Evolutionary conservation across 2,888 invertebrate species (phyloP).

Genomic region (Drosophila ochracea): DNA sequence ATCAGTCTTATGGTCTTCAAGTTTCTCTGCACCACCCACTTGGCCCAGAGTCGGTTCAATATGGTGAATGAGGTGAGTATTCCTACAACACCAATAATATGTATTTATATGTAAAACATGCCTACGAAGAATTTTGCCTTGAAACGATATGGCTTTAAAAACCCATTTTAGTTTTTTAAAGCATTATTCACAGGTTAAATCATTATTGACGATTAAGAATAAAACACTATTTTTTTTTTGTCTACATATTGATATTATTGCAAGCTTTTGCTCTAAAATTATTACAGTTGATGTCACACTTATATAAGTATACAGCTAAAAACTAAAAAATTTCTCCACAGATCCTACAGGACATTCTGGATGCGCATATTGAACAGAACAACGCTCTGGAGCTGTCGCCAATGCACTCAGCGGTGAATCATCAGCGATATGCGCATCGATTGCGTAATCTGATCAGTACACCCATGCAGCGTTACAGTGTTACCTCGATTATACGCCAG

Average conservation of each 20-base stretch:
- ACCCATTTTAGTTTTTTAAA: no score
- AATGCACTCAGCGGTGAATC: slow-evolving; percentile 73
- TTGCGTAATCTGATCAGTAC: slow-evolving; percentile 59
- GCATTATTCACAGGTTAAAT: no score
- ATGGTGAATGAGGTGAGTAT: slow-evolving; percentile 82
- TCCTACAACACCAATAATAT: not conserved
- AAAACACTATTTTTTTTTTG: not conserved
- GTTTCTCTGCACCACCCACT: slow-evolving; percentile 79
- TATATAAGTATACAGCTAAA: no score
- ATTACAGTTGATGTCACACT: not conserved
- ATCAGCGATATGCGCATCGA: slow-evolving; percentile 57
- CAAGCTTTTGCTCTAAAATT: not conserved
- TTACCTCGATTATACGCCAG: slow-evolving; percentile 80
- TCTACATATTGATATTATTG: not conserved
- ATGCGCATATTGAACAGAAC: slow-evolving; percentile 76
- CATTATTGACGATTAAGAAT: not conserved
- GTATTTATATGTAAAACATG: not conserved
- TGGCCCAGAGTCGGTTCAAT: slow-evolving; percentile 80
- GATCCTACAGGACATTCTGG: slow-evolving; percentile 82
- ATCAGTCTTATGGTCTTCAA: slow-evolving; percentile 83
- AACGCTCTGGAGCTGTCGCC: slow-evolving; percentile 77
- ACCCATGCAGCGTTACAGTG: slow-evolving; percentile 73
- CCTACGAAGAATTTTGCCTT: no score
- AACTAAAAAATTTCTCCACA: slow-evolving; percentile 9
- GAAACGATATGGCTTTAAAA: no score